Evolutionary conservation across 2,797 vertebrate genomes (phyloP), one percentile per base, ranked within the genome.

Genomic region (Furcifer pardalis): DNA sequence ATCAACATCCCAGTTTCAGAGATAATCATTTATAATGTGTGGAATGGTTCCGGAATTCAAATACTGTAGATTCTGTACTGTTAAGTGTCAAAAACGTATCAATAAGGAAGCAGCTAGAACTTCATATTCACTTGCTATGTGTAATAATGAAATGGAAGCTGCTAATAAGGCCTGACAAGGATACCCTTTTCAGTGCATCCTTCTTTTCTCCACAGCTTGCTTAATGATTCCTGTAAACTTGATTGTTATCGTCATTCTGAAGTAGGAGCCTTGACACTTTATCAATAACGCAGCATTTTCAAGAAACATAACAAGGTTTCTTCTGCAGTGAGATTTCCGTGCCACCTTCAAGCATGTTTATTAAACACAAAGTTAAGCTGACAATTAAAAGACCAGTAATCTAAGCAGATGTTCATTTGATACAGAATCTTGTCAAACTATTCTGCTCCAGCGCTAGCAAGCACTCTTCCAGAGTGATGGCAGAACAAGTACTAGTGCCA

Each of bases 151-250:
- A 91, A 90, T 90, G 66, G 90, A 94, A 87, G 90, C 81, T 88
- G 76, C 32, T 93, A 90, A 93, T 87, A 92, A 91, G 87, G 83
- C 75, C 86, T 86, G 92, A 87, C 84, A 92, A 90, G 83, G 87
- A 94, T 77, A 92, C 59, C 69, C n/a, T 85, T 93, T 91, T 92
- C 86, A 86, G 74, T 75, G 32, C 77, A 91, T 84, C n/a, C 13
- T 79, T 84, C 68, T 78, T 1, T 0, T 92, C 91, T 91, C 90
- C 89, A 82, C 93, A 92, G 80, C 66, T 90, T 86, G 13, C 79
- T 93, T 92, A 93, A 92, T 91, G 87, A 93, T 84, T 91, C 82
- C 89, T 92, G 73, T 91, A 84, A 92, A 93, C 86, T 90, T 94
- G 86, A 95, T 92, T 94, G 81, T 88, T 94, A 93, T 89, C 74